A percentile compares a stretch with the other conserved stretches of the same genome.
Evolutionary conservation across 2,797 vertebrate species (phyloP).

Genomic region (Sebastiscus albofasciatus): DNA sequence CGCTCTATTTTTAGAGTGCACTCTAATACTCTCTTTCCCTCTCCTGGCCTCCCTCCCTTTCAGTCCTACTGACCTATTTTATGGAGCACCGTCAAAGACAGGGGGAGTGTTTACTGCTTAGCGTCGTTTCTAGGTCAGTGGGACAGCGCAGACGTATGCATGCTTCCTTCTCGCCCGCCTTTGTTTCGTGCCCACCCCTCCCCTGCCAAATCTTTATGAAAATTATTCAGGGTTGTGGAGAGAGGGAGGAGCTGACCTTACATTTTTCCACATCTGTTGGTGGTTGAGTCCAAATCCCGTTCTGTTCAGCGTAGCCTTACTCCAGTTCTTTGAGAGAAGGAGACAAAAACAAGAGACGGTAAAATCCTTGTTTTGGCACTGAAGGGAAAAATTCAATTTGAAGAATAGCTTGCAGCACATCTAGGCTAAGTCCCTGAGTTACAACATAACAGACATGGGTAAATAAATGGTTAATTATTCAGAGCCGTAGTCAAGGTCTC

Average conservation of each 20-base stretch:
- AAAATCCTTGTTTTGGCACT: background rate
- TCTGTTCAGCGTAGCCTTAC: conserved; percentile 15
- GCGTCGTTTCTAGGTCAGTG: conserved; percentile 85
- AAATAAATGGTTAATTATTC: conserved; percentile 36
- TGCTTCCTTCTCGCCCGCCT: conserved; percentile 59
- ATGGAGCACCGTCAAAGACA: conserved; percentile 76
- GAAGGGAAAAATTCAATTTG: background rate
- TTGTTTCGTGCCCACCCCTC: conserved; percentile 41
- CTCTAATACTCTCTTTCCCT: conserved; percentile 75
- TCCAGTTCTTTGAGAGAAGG: background rate
- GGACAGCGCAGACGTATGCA: conserved; percentile 74
- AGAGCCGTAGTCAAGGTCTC: conserved; percentile 39
- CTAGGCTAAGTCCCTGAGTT: conserved; percentile 9
- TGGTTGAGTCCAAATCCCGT: conserved; percentile 37
- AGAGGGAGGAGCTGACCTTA: conserved; percentile 11
- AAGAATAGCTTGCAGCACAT: background rate
- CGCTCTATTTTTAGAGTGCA: conserved; percentile 84
- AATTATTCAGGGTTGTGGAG: conserved; percentile 33
- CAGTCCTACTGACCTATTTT: conserved; percentile 86
- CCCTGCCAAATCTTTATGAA: conserved; percentile 46
- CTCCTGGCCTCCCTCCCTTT: conserved; percentile 68
- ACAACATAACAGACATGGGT: background rate
- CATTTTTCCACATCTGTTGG: conserved; percentile 66
- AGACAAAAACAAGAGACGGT: background rate
- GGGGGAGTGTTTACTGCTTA: conserved; percentile 81